These are phyloP conservation scores for Thalpophila matura DNA, from an alignment of 2,888 invertebrate species.

Conservation along the genomic window DNA sequence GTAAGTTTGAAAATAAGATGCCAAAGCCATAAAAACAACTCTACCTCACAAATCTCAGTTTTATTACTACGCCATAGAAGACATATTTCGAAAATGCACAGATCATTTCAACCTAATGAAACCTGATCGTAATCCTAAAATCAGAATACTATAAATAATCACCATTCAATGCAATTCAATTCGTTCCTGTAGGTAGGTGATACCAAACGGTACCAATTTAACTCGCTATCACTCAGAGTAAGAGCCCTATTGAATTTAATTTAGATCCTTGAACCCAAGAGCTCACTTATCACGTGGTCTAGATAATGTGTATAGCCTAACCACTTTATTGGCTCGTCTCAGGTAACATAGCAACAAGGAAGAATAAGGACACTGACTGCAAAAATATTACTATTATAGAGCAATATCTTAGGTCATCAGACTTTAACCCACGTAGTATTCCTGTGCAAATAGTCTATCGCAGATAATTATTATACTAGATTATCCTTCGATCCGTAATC, in stretches of 20 bases:
- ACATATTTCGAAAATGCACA: too few relatives aligned
- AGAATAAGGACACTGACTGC: not conserved
- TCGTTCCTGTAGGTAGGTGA: slow-evolving; percentile 8
- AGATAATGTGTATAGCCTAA: slow-evolving; percentile 15
- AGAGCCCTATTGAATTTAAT: slow-evolving; percentile 53
- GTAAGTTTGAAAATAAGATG: too few relatives aligned
- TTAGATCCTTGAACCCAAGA: slow-evolving; percentile 45
- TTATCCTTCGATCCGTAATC: too few relatives aligned
- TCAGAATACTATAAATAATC: not conserved
- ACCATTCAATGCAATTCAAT: not conserved
- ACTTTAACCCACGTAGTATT: too few relatives aligned
- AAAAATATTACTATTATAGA: not conserved
- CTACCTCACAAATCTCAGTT: too few relatives aligned
- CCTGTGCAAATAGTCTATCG: too few relatives aligned
- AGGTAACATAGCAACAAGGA: slow-evolving; percentile 2
- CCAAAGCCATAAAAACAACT: too few relatives aligned
- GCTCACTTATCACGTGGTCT: slow-evolving; percentile 22
- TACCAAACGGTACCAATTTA: slow-evolving; percentile 48
- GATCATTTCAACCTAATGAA: not conserved
- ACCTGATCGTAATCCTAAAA: not conserved
- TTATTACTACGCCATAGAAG: too few relatives aligned
- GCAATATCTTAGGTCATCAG: too few relatives aligned
- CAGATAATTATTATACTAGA: too few relatives aligned
- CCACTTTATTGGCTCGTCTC: slow-evolving; percentile 24
- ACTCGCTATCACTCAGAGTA: slow-evolving; percentile 40